Evolutionary conservation across 2,113 vertebrate species (phyloP), one percentile per base, ranked within the genome.

Genomic region (Glaucomys volans): DNA sequence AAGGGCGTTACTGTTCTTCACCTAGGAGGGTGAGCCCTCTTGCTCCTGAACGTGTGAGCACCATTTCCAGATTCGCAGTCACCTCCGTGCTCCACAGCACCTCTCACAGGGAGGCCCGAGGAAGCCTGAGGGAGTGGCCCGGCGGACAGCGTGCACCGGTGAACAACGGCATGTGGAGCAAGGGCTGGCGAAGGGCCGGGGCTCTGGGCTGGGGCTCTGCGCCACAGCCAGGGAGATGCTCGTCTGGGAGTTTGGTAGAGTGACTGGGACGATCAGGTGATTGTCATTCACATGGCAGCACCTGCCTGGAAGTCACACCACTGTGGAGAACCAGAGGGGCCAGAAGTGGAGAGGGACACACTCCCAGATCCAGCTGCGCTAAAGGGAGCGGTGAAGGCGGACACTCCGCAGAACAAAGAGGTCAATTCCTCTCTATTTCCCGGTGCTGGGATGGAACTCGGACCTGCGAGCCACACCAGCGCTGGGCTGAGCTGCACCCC

Each of bases 91-190:
- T 42, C 17, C 44, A 59, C 44, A 22, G 44, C 11, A 13, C 9
- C 37, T 44, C 9, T 54, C 3, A 18, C 3, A 0, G 0, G 54
- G 50, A 52, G 35, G 47, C 7, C 54, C 2, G 24, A 37, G 86
- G 37, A 47, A 11, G n/a, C 28, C 62, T 17, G 30, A 11, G 32
- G 40, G 59, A 47, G 2, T 10, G 0, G 0, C 14, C 26, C 0
- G 0, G 18, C n/a, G 1, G 32, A 22, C 44, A 18, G 8, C 7
- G 26, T 52, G 24, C 32, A 10, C 32, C 1, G 12, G 30, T 17
- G 8, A 52, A 12, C 10, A 22, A 4, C 0, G 42, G 26, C 18
- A 6, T 1, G 0, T 16, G 3, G 1, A 9, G 20, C 20, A 67
- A 80, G 5, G 67, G 66, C 64, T 47, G 13, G n/a, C 42, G 28